Evolutionary conservation across 2,888 invertebrate species (phyloP), one percentile per base, ranked within the genome.

Genomic region (Sympetrum striolatum): DNA sequence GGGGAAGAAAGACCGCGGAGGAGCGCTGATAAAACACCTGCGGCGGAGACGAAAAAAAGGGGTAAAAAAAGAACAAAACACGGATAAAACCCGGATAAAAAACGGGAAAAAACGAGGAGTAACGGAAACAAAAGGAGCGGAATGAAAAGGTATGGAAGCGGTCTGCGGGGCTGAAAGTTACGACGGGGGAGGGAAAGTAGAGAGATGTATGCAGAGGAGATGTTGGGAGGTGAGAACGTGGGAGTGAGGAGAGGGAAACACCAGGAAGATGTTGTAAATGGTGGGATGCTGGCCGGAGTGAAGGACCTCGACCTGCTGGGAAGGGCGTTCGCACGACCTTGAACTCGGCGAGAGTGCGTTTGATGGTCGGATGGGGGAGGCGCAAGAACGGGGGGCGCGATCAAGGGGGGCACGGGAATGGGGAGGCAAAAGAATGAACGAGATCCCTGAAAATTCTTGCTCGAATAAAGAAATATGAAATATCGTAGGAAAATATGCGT

Each of bases 291-390:
- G 73, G 73, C 73, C 73, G 86, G 86, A 86, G 86, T 86, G 86
- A 86, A 86, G 58, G 86, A 86, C 86, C 86, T 86, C 86, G 86
- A 86, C 86, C 86, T 35, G 53, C 18, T 58, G 39, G 60, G 86
- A 39, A 58, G 44, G 58, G 86, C 86, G 64, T 86, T 86, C 60
- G 86, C 64, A 60, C 64, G 86, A 86, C 86, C 86, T 86, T 86
- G 86, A 86, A 86, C 86, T 86, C 86, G n/a, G 86, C 86, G 60
- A 81, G 86, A 37, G 64, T 37, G 60, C 86, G 86, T 64, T 86
- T 58, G 37, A 86, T 60, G 86, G 25, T 58, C n/a, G 18, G 37
- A 60, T 60, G 86, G 25, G 86, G 86, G 86, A 64, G 35, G 31
- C n/a, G 64, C 22, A 37, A 53, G 58, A 60, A 53, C 8, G 58